A percentile compares a stretch with the other conserved stretches of the same genome.
These are phyloP conservation scores for Lydus trimaculatus DNA, from an alignment of 2,888 invertebrate species.

Conservation along the genomic window DNA sequence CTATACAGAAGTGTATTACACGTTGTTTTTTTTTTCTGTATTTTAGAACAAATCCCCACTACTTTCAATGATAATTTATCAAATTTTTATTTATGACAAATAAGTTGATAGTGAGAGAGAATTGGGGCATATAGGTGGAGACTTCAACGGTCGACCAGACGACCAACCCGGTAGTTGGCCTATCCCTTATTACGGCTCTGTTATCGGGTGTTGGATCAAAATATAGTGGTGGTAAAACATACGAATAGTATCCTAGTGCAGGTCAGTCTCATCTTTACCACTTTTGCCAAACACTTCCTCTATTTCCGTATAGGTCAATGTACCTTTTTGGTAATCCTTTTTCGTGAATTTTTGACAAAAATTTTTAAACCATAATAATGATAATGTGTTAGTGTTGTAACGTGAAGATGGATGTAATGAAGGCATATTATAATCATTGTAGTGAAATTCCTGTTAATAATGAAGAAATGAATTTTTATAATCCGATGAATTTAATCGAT, in stretches of 20 bases:
- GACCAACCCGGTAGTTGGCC: neutral
- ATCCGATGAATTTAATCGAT: conserved; percentile 29
- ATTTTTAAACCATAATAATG: too few relatives aligned
- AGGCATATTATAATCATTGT: conserved; percentile 48
- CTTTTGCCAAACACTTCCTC: conserved; percentile 44
- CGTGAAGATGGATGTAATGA: conserved; percentile 49
- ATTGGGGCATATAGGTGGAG: conserved; percentile 6
- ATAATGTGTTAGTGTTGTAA: neutral
- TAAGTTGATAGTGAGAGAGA: neutral
- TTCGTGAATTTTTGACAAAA: neutral
- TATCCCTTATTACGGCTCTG: conserved; percentile 23
- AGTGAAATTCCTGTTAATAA: conserved; percentile 26
- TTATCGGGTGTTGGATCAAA: conserved; percentile 39
- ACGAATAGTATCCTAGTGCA: conserved; percentile 51
- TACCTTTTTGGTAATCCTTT: conserved; percentile 17
- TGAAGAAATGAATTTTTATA: conserved; percentile 23
- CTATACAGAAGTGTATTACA: conserved; percentile 21
- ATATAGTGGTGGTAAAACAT: conserved; percentile 50
- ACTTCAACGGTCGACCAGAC: conserved; percentile 21
- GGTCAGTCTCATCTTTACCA: conserved; percentile 55
- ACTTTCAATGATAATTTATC: neutral
- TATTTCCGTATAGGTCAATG: conserved; percentile 57
- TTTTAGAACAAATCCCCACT: neutral
- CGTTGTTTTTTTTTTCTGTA: conserved; percentile 6
- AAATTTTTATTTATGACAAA: conserved; percentile 1